Evolutionary conservation across 2,797 vertebrate genomes (phyloP), one percentile per base, ranked within the genome.

Genomic region (Pseudomugil gertrudae): DNA sequence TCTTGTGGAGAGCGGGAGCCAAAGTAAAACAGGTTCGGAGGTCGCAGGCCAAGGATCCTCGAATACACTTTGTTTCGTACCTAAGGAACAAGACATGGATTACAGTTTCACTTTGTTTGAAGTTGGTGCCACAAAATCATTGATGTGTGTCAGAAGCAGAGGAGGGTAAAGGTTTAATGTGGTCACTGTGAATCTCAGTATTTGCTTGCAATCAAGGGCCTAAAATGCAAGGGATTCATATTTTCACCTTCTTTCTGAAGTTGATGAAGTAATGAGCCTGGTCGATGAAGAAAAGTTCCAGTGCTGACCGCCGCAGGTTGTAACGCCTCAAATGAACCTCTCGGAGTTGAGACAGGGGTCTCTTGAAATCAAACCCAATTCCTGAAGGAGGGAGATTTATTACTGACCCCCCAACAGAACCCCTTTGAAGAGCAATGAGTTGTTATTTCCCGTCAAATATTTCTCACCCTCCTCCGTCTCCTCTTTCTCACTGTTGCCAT

Each of bases 261-360:
- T 99, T 99, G 93, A 99, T 95, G 86, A 99, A 99, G 90, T 97
- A 99, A 88, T 98, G 98, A 77, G 97, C 92, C 84, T 98, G 97
- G 84, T 99, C 97, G 0, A 98, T 98, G 90, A 99, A 99, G 94
- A 99, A 99, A 29, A 99, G 94, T 87, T 99, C 98, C 5, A 99
- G 92, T 0, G 97, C 98, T 0, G 98, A 99, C 1, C 98, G 94
- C 10, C 97, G 95, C 78, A 99, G 93, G 93, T 99, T 99, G 91
- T 98, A 99, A 27, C 98, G 96, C 59, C 98, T 95, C 72, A 99
- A 78, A 74, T 99, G 96, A 2, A 99, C 95, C 79, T 99, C 98
- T 0, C 98, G 94, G 35, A 99, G 94, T 89, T 99, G 97, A 29
- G 93, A 94, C 80, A 99, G 85, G 0, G 97, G 95, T 0, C 97